phyloP scores from a whole-genome alignment of 1,140 invertebrate genomes.

The Archivesica marissinica region DNA sequence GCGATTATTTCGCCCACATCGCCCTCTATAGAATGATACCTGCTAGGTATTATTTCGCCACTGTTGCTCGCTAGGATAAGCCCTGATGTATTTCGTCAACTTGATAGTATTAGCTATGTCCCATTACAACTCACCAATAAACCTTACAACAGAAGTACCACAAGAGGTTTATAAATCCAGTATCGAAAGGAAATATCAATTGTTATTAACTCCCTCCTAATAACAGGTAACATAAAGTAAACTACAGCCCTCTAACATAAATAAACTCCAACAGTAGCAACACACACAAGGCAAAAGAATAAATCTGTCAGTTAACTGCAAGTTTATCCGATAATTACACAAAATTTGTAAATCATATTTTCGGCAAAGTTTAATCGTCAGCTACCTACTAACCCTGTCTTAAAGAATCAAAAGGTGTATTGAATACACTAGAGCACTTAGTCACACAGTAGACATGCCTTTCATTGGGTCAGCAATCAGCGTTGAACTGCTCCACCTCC shows the following conservation, averaged over 20 bases:
- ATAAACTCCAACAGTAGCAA: slow-evolving; percentile 4
- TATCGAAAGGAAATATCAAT: too few relatives aligned
- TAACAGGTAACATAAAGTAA: not conserved
- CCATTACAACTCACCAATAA: too few relatives aligned
- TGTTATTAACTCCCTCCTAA: too few relatives aligned
- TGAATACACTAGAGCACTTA: slow-evolving; percentile 48
- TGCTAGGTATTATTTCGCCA: too few relatives aligned
- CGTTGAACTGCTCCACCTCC: slow-evolving; percentile 44
- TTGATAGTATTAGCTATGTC: too few relatives aligned
- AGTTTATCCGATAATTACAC: slow-evolving; percentile 37
- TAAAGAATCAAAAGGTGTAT: slow-evolving; percentile 26
- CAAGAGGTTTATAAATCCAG: too few relatives aligned
- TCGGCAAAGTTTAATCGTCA: slow-evolving; percentile 38
- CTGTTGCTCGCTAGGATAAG: too few relatives aligned
- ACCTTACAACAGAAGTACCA: too few relatives aligned
- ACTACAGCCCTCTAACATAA: not conserved
- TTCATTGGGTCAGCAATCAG: slow-evolving; percentile 62
- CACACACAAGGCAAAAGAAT: slow-evolving; percentile 42
- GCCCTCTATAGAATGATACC: too few relatives aligned
- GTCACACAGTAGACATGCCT: slow-evolving; percentile 59
- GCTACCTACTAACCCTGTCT: slow-evolving; percentile 27
- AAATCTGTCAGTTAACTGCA: slow-evolving; percentile 34
- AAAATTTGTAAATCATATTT: slow-evolving; percentile 34
- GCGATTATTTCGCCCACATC: too few relatives aligned
- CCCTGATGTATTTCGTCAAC: too few relatives aligned